Evolutionary conservation across 2,888 invertebrate genomes (phyloP).

Genomic region (Chrysopilus asiliformis): DNA sequence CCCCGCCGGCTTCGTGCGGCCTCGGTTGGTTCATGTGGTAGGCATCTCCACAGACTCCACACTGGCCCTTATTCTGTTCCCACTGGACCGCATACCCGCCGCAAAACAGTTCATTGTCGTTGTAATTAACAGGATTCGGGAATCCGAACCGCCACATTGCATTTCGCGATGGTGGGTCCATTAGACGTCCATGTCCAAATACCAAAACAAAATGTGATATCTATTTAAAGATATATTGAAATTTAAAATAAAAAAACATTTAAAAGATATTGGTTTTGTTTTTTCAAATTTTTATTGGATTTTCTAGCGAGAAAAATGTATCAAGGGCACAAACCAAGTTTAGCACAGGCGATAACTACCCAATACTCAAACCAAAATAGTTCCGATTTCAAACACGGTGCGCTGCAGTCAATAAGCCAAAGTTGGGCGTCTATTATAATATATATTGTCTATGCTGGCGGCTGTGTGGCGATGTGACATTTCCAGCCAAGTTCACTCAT

Average conservation of each 20-base stretch:
- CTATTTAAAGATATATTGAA: constrained; percentile 10
- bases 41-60: constrained; percentile 84
- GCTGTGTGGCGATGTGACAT: too few relatives aligned
- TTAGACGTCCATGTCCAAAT: constrained; percentile 68
- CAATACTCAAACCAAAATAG: too few relatives aligned
- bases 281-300: too few relatives aligned
- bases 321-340: too few relatives aligned
- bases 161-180: constrained; percentile 87
- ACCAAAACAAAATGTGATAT: constrained; percentile 26
- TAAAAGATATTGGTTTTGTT: too few relatives aligned
- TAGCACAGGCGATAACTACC: too few relatives aligned
- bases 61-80: constrained; percentile 72
- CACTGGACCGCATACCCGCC: constrained; percentile 84
- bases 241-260: constrained; percentile 4
- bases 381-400: too few relatives aligned
- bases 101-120: constrained; percentile 88
- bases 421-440: too few relatives aligned
- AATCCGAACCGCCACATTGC: constrained; percentile 93
- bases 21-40: constrained; percentile 54
- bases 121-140: constrained; percentile 87
- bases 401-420: too few relatives aligned
- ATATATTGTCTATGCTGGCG: too few relatives aligned
- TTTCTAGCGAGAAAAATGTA: too few relatives aligned
- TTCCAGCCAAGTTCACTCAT: too few relatives aligned
- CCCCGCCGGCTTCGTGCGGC: constrained; percentile 82